Evolutionary conservation across 1,140 invertebrate genomes (phyloP).

Genomic region (Anthonomus grandis): DNA sequence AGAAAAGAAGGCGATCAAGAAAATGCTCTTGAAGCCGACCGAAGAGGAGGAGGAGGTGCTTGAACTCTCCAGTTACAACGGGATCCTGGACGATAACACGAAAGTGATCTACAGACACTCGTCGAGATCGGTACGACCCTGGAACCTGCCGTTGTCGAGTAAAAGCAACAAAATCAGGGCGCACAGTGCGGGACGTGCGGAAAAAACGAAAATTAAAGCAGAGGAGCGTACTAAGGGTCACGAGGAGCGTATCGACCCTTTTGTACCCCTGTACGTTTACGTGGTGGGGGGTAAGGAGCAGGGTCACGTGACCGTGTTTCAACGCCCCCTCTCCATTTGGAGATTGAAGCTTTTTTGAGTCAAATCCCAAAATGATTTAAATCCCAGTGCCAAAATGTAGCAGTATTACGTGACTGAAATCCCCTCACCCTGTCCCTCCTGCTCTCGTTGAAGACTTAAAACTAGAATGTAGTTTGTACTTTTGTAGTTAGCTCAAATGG

Average conservation of each 20-base stretch:
- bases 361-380: not conserved
- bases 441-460: not conserved
- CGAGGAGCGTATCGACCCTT: slow-evolving; percentile 40
- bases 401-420: not conserved
- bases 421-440: not conserved
- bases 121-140: slow-evolving; percentile 41
- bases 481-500: not conserved
- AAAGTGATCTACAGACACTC: slow-evolving; percentile 40
- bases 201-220: slow-evolving; percentile 28
- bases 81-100: slow-evolving; percentile 38
- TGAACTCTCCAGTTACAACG: slow-evolving; percentile 41
- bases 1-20: slow-evolving; percentile 40
- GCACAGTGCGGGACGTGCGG: slow-evolving; percentile 45
- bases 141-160: slow-evolving; percentile 47
- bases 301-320: slow-evolving; percentile 65
- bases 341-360: slow-evolving; percentile 58
- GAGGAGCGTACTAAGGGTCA: not conserved
- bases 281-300: slow-evolving; percentile 64
- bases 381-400: not conserved
- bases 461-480: not conserved
- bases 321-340: slow-evolving; percentile 64
- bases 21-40: slow-evolving; percentile 37
- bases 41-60: slow-evolving; percentile 46
- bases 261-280: slow-evolving; percentile 61
- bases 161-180: slow-evolving; percentile 36